A percentile compares a stretch with the other conserved stretches of the same genome.
Conservation (phyloP, 2,113 vertebrate species). For the Boleophthalmus pectinirostris region DNA sequence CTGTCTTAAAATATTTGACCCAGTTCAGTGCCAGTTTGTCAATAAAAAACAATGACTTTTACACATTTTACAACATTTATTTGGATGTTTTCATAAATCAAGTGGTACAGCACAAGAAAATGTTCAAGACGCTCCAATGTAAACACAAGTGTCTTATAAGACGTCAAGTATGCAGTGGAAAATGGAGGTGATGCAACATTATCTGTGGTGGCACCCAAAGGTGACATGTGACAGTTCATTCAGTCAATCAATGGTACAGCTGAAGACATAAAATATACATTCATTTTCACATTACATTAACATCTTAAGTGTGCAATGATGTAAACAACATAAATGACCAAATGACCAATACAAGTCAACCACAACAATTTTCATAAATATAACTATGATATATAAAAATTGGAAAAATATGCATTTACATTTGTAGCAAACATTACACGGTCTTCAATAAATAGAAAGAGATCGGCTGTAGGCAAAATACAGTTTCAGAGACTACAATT, state of each 20-base stretch:
- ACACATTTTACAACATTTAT: slow-evolving; percentile 43
- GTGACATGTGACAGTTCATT: slow-evolving; percentile 23
- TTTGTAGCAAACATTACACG: slow-evolving; percentile 74
- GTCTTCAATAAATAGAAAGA: slow-evolving; percentile 60
- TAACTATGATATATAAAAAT: slow-evolving; percentile 75
- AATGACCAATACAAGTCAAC: slow-evolving; percentile 47
- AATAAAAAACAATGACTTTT: slow-evolving; percentile 39
- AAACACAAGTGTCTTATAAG: slow-evolving; percentile 51
- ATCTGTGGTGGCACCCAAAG: slow-evolving; percentile 28
- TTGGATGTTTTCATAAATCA: slow-evolving; percentile 31
- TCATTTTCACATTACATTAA: slow-evolving; percentile 43
- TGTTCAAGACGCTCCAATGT: slow-evolving; percentile 47
- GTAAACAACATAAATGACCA: slow-evolving; percentile 55
- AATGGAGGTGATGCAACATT: slow-evolving; percentile 40
- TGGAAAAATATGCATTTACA: slow-evolving; percentile 79
- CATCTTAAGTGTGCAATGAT: slow-evolving; percentile 37
- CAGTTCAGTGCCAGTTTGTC: slow-evolving; percentile 4
- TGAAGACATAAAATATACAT: slow-evolving; percentile 57
- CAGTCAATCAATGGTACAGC: slow-evolving; percentile 37
- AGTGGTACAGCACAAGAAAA: slow-evolving; percentile 43
- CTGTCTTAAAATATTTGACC: background rate
- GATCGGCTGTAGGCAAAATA: slow-evolving; percentile 70
- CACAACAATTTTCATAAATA: slow-evolving; percentile 71
- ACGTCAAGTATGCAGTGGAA: slow-evolving; percentile 52
- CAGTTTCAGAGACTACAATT: slow-evolving; percentile 63